Base-by-base conservation (phyloP, 2,797 vertebrate species). In the Chromobotia macracanthus region DNA sequence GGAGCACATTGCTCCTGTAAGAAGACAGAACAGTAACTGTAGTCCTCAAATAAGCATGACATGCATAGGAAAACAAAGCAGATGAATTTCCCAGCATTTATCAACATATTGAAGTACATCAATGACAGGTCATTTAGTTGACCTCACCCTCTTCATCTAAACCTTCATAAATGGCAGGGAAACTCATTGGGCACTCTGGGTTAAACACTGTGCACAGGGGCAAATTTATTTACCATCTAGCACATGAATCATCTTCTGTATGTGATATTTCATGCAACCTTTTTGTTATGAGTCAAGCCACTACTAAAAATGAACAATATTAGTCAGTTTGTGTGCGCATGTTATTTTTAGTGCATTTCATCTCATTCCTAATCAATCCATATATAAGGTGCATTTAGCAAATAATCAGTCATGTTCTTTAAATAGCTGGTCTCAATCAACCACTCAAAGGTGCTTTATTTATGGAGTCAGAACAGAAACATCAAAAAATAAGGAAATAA, bases 341-440 rank as follows among this genome's bases (percentile, higher is more conserved):
- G n/a, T 35, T 50, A 35, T 35, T 70, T 5, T 38, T 61, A 65
- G 79, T 82, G 79, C 80, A 58, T 64, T 87, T 83, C 85, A 86
- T 91, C 91, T 91, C 90, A 90, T 90, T 90, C 83, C 78, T 85
- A 87, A 90, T 83, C 78, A 84, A 85, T 90, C 88, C 81, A 77
- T 84, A 84, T 77, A 90, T 93, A 94, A 94, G 93, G 93, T 94
- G 92, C 93, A 31, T 31, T 31, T 31, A 31, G 5, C 31, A 88
- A 74, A 91, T 90, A 87, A 55, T 81, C 61, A 50, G 72, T 79
- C 61, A 77, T 79, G 63, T 68, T 72, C 35, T 55, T 85, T 80
- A 78, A 83, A 80, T 73, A 83, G 74, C 79, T 82, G 74, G 71
- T 80, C 79, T 77, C 68, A 19, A 71, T 76, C 72, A 73, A 84